phyloP scores from a whole-genome alignment of 2,888 invertebrate species.

The Troides helena region DNA sequence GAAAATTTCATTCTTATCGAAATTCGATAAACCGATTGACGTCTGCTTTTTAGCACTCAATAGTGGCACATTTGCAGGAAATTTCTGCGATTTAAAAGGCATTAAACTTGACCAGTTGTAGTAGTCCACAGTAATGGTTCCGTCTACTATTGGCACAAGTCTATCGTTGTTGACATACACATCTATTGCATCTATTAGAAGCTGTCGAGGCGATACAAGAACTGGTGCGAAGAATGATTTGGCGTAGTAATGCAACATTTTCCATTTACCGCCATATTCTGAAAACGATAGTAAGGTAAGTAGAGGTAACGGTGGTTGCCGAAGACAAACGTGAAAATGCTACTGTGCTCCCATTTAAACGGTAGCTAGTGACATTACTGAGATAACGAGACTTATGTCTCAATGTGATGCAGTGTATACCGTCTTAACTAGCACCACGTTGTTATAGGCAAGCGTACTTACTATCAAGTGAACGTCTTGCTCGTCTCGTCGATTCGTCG shows the following conservation, averaged over 20 bases:
- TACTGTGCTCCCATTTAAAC: too few species aligned
- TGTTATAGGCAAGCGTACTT: too few species aligned
- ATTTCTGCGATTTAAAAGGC: constrained; percentile 55
- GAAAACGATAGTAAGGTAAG: constrained; percentile 36
- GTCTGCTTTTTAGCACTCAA: constrained; percentile 54
- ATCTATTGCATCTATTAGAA: constrained; percentile 71
- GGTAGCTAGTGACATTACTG: too few species aligned
- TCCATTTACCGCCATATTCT: constrained; percentile 91
- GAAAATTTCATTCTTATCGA: constrained; percentile 54
- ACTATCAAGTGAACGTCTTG: too few species aligned
- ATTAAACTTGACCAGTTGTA: constrained; percentile 79
- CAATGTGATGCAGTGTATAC: too few species aligned
- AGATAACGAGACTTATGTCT: too few species aligned
- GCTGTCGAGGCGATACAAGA: constrained; percentile 82
- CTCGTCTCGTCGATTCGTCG: too few species aligned
- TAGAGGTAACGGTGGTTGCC: too few species aligned
- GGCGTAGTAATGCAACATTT: constrained; percentile 94
- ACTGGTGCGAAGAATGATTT: constrained; percentile 90
- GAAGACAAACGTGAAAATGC: too few species aligned
- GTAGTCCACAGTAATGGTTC: constrained; percentile 76
- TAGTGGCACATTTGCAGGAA: constrained; percentile 45
- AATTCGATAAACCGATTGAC: constrained; percentile 49
- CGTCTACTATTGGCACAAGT: constrained; percentile 63
- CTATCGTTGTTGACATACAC: constrained; percentile 85
- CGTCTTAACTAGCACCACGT: too few species aligned